Evolutionary conservation across 2,888 invertebrate genomes (phyloP).

Genomic region (Papilio protenor): DNA sequence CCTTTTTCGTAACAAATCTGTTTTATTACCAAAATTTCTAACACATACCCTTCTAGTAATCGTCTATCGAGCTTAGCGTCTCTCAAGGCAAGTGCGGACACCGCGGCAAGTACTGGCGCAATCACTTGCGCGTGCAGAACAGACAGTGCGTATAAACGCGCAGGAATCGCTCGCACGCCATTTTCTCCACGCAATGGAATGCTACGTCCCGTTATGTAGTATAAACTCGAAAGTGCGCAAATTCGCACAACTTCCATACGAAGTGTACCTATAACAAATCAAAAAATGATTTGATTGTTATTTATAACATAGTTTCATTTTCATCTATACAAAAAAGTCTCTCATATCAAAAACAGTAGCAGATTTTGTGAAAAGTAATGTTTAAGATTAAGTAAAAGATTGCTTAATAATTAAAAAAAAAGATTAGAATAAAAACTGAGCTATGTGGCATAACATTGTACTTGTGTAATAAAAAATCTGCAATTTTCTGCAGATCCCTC

Average conservation of each 20-base stretch:
- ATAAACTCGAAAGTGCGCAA: conserved; percentile 61
- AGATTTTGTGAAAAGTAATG: not conserved
- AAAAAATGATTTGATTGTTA: not conserved
- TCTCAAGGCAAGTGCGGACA: conserved; percentile 52
- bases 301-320: not conserved
- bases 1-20: too few species aligned
- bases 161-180: conserved; percentile 47
- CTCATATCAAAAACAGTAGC: not conserved
- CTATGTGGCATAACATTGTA: not conserved
- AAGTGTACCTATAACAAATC: conserved; percentile 54
- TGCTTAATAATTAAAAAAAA: not conserved
- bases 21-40: not conserved
- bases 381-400: not conserved
- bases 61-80: conserved; percentile 51
- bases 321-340: not conserved
- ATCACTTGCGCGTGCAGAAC: conserved; percentile 59
- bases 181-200: conserved; percentile 49
- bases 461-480: not conserved
- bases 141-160: conserved; percentile 51
- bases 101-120: conserved; percentile 56
- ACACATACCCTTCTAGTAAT: conserved; percentile 53
- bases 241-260: conserved; percentile 58
- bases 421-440: not conserved
- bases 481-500: not conserved
- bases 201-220: conserved; percentile 56